phyloP scores from a whole-genome alignment of 2,888 invertebrate species.

The Lithophane socia region DNA sequence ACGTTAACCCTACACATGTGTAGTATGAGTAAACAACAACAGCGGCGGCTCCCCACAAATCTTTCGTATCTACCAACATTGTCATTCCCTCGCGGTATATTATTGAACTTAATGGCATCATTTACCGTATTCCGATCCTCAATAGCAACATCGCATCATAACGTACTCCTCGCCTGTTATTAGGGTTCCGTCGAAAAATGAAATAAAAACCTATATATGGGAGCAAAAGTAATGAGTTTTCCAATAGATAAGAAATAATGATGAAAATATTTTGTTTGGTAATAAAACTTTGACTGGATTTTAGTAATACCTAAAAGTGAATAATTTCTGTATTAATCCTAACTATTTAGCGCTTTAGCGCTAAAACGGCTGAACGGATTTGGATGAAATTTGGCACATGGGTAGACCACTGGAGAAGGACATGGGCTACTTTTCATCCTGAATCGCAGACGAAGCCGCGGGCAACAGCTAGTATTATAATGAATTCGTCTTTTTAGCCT shows the following conservation, averaged over 20 bases:
- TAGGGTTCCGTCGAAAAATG: constrained; percentile 64
- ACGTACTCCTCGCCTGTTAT: constrained; percentile 73
- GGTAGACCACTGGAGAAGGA: no score
- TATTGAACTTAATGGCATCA: constrained; percentile 87
- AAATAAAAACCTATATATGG: constrained; percentile 16
- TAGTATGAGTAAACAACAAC: constrained; percentile 38
- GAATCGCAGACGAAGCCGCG: no score
- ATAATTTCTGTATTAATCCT: neutral
- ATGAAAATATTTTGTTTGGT: constrained; percentile 7
- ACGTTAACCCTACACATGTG: constrained; percentile 31
- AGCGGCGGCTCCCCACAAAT: constrained; percentile 68
- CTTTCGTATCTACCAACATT: constrained; percentile 71
- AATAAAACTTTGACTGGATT: constrained; percentile 4
- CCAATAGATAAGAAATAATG: constrained; percentile 32
- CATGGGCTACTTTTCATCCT: no score
- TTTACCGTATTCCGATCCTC: constrained; percentile 83
- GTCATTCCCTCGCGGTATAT: constrained; percentile 82
- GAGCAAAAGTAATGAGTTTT: constrained; percentile 31
- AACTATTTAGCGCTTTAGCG: no score
- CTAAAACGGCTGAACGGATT: no score
- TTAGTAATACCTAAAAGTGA: neutral
- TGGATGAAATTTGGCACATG: no score
- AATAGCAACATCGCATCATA: constrained; percentile 75
- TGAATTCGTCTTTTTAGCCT: neutral
- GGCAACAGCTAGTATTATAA: neutral